phyloP scores from a whole-genome alignment of 2,888 invertebrate species.

The Agriopis aurantiaria region DNA sequence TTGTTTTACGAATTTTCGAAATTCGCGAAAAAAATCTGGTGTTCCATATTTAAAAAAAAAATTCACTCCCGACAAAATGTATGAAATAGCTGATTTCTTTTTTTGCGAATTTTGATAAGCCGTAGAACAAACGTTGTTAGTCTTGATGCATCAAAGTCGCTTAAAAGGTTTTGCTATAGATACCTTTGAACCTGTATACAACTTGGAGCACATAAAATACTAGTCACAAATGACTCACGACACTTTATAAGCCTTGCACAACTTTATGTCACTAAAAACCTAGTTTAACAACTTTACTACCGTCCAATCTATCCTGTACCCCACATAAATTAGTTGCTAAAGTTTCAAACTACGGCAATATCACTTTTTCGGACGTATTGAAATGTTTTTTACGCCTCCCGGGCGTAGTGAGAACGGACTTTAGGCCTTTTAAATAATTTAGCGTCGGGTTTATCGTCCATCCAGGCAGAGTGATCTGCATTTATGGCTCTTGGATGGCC shows the following conservation, averaged over 20 bases:
- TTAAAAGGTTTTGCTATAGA: not conserved
- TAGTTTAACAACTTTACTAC: constrained; percentile 2
- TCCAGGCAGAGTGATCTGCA: constrained; percentile 41
- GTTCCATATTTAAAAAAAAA: no score
- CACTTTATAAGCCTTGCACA: not conserved
- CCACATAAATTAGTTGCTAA: constrained; percentile 11
- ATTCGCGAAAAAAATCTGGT: no score
- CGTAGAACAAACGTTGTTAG: no score
- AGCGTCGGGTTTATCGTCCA: constrained; percentile 51
- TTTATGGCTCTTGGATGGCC: constrained; percentile 35
- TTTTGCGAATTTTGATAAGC: no score
- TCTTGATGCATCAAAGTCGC: no score
- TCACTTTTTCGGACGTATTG: constrained; percentile 19
- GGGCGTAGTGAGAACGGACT: constrained; percentile 2
- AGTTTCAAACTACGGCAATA: constrained; percentile 13
- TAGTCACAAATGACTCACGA: not conserved
- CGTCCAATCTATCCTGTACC: constrained; percentile 6
- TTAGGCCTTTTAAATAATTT: constrained; percentile 60
- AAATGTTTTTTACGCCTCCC: constrained; percentile 15
- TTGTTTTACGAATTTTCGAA: no score
- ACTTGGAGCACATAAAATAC: not conserved
- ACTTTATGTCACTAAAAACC: constrained; percentile 3
- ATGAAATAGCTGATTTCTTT: no score
- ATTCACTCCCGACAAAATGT: no score
- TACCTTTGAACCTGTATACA: not conserved